Evolutionary conservation across 2,888 invertebrate genomes (phyloP), one percentile per base, ranked within the genome.

Genomic region (Pedicia rivosa): DNA sequence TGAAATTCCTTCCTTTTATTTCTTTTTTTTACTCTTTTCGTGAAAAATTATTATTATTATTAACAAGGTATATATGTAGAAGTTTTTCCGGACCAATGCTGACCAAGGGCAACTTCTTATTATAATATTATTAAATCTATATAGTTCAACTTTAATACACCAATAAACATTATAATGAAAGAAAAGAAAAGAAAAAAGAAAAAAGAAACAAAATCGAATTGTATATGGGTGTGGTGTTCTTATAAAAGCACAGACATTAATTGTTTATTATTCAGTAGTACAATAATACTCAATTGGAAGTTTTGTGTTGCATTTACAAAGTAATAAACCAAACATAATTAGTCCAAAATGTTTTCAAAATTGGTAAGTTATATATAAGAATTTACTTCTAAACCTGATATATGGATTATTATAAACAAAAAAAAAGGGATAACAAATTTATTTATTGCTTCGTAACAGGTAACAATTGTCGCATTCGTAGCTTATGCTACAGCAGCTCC

Each of bases 71-170:
- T n/a, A n/a, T n/a, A n/a, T 30, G 5, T 30, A 30, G n/a, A 22
- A 26, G 12, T 28, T 57, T 56, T 58, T 58, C 60, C 57, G 59
- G 57, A 53, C 58, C 55, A 55, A 46, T 54, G 54, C 47, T 54
- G 54, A 59, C 59, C 57, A 59, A 58, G 60, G 57, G 58, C 55
- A 59, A 55, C 56, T 44, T 55, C 58, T 51, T 46, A 43, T 34
- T 19, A 19, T 17, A 26, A 26, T 26, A 26, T 15, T 16, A 24
- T 32, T 32, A 19, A n/a, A n/a, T n/a, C 22, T 30, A 17, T 30
- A 16, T 30, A 16, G 30, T 17, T 30, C 14, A 22, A 33, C 20
- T 22, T 22, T 33, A 33, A 15, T 20, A 15, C 22, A 33, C 33
- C 22, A 22, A 15, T 33, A 20, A 33, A 10, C 8, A 10, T 24